These are phyloP conservation scores for Xestia xanthographa DNA, from an alignment of 2,888 invertebrate genomes.

Conservation along the genomic window DNA sequence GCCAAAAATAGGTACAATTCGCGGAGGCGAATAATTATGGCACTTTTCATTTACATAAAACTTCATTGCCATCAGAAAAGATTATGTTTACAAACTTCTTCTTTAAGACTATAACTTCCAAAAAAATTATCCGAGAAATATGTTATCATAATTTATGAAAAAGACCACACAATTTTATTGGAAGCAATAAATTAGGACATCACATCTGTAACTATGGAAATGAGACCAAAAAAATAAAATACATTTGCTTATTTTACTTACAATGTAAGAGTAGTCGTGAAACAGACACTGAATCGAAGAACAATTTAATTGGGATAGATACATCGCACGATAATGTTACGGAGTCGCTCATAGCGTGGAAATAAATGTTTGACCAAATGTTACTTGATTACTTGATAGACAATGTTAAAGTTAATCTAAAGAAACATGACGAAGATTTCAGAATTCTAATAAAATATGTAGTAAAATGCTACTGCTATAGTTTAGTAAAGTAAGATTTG, in stretches of 20 bases:
- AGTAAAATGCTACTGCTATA: background rate
- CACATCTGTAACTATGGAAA: slow-evolving; percentile 50
- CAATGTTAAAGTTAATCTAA: background rate
- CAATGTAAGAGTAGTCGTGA: background rate
- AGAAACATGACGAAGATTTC: background rate
- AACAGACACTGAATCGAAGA: slow-evolving; percentile 15
- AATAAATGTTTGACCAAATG: background rate
- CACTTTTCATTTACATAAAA: background rate
- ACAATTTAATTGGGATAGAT: slow-evolving; percentile 8
- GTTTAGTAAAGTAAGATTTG: background rate
- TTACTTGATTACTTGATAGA: background rate
- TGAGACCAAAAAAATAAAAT: slow-evolving; percentile 30
- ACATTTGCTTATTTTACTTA: slow-evolving; percentile 31
- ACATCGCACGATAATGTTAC: background rate
- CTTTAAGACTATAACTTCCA: slow-evolving; percentile 2
- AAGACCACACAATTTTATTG: slow-evolving; percentile 47
- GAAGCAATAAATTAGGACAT: slow-evolving; percentile 56
- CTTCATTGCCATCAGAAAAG: background rate
- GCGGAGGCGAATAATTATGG: too few relatives aligned
- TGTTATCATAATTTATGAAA: slow-evolving; percentile 41
- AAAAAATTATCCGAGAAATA: slow-evolving; percentile 30
- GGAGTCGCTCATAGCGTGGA: background rate
- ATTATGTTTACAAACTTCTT: slow-evolving; percentile 1
- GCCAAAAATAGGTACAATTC: background rate
- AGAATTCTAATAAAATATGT: too few relatives aligned